Conservation (phyloP, 2,888 invertebrate species). For the Hyalella azteca region DNA sequence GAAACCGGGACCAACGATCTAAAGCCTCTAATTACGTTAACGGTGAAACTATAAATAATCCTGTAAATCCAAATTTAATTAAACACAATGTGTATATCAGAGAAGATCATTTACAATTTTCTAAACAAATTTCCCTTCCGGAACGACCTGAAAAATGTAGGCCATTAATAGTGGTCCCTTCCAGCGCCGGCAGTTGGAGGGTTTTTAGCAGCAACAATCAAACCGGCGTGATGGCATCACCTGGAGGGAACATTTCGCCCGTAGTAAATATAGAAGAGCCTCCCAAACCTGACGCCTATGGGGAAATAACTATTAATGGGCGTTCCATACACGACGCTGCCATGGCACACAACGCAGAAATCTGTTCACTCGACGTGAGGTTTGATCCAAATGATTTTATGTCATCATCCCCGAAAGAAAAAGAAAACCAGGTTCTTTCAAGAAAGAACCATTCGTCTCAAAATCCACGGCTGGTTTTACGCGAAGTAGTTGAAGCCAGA, state of each 20-base stretch:
- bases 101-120: no score
- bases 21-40: no score
- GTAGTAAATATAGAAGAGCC: no score
- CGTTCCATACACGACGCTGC: no score
- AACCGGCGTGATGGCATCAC: not conserved
- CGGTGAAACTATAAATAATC: no score
- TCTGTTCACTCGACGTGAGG: not conserved
- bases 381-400: slow-evolving; percentile 8
- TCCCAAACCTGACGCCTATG: no score
- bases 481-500: not conserved
- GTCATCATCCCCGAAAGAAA: not conserved
- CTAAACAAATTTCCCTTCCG: not conserved
- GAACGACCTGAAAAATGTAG: not conserved
- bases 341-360: no score
- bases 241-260: no score
- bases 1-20: no score
- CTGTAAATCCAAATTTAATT: no score
- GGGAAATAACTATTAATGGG: no score
- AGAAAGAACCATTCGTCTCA: not conserved
- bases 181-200: not conserved
- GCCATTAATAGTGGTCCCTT: not conserved
- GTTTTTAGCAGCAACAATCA: not conserved
- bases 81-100: no score
- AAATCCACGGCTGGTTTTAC: not conserved
- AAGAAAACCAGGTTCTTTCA: not conserved